phyloP scores from a whole-genome alignment of 2,888 invertebrate species.

The Heliconius ismenius region DNA sequence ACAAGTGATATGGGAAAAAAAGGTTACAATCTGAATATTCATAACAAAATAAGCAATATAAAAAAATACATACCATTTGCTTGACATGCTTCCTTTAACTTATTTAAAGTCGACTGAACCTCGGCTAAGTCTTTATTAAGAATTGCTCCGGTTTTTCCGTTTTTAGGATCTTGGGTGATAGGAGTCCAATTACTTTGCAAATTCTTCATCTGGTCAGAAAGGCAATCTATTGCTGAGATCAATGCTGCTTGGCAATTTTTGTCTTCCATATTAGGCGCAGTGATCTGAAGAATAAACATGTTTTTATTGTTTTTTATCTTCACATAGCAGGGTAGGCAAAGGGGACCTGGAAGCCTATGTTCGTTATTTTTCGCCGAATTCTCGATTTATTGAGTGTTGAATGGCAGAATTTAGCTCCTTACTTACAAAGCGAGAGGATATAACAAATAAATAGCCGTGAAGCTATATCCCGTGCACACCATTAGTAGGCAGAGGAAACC shows the following conservation, averaged over 20 bases:
- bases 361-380: too few species aligned
- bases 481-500: too few species aligned
- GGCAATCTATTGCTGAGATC: conserved; percentile 32
- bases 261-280: conserved; percentile 37
- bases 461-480: too few species aligned
- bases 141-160: conserved; percentile 21
- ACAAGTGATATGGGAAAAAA: neutral
- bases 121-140: conserved; percentile 23
- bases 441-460: too few species aligned
- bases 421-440: too few species aligned
- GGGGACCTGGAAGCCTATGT: too few species aligned
- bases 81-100: conserved; percentile 28
- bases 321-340: too few species aligned
- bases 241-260: conserved; percentile 35
- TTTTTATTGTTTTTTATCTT: neutral
- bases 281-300: conserved; percentile 34
- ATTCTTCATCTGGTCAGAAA: conserved; percentile 17
- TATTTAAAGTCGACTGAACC: conserved; percentile 22
- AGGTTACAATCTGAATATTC: neutral
- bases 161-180: conserved; percentile 27
- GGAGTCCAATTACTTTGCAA: conserved; percentile 37
- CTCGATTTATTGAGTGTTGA: too few species aligned
- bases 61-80: conserved; percentile 9
- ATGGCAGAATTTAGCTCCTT: too few species aligned
- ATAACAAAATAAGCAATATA: neutral